A percentile compares a stretch with the other conserved stretches of the same genome.
Conservation (phyloP, 2,888 invertebrate species). For the Scrobipalpa atriplicella region DNA sequence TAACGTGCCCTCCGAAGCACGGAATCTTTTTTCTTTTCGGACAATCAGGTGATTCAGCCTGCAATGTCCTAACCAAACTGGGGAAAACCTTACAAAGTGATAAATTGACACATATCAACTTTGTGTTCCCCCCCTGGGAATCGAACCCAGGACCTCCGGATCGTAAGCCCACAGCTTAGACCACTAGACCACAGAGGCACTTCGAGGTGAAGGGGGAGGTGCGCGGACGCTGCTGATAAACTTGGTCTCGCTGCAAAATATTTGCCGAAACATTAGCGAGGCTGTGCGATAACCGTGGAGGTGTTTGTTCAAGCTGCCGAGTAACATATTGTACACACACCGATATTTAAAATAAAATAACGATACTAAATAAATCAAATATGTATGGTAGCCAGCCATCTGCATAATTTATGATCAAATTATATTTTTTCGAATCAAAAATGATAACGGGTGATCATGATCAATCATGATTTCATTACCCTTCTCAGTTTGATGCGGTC, state of each 20-base stretch:
- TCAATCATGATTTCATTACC: neutral
- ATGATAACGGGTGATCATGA: slow-evolving; percentile 2
- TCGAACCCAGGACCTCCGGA: no score
- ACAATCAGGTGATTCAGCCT: no score
- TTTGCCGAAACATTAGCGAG: slow-evolving; percentile 41
- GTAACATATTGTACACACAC: neutral
- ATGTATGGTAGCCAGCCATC: neutral
- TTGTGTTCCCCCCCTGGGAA: no score
- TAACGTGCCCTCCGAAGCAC: no score
- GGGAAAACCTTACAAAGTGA: no score
- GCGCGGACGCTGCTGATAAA: slow-evolving; percentile 36
- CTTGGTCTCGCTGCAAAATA: slow-evolving; percentile 39
- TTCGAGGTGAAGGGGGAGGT: neutral
- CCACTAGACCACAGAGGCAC: no score
- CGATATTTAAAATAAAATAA: neutral
- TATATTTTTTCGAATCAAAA: neutral
- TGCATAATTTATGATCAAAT: neutral
- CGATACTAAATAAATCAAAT: no score
- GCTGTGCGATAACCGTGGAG: neutral
- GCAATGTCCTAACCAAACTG: no score
- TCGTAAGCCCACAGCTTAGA: no score
- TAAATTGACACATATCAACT: no score
- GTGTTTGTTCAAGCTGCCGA: neutral
- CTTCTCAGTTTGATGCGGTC: neutral
- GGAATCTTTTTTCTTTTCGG: no score